These are phyloP conservation scores for Cantharis nigra DNA, from an alignment of 2,888 invertebrate genomes.

Conservation along the genomic window DNA sequence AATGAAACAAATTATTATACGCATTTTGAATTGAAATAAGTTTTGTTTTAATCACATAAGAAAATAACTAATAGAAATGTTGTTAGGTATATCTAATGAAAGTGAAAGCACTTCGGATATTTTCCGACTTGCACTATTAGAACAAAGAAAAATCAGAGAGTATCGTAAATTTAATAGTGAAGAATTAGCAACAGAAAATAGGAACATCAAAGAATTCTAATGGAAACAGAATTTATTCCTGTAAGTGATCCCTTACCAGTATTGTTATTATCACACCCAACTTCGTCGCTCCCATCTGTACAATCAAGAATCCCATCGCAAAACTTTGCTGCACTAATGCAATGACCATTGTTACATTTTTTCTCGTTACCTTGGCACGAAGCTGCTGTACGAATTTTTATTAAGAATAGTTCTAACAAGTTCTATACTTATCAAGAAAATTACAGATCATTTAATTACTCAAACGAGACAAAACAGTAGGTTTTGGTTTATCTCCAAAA, in stretches of 20 bases:
- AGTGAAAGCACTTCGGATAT: not conserved
- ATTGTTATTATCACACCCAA: constrained; percentile 53
- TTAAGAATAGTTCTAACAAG: not conserved
- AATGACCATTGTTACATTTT: constrained; percentile 61
- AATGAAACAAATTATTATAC: not conserved
- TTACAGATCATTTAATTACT: not conserved
- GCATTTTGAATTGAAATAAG: not conserved
- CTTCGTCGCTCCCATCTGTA: constrained; percentile 59
- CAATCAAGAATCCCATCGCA: constrained; percentile 57
- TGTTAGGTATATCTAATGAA: not conserved
- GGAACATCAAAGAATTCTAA: not conserved
- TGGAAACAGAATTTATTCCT: constrained; percentile 3
- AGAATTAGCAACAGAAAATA: constrained; percentile 2
- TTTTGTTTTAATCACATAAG: not conserved
- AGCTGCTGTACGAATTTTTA: constrained; percentile 33
- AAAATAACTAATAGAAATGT: not conserved
- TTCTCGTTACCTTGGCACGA: constrained; percentile 56
- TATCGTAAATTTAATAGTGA: not conserved
- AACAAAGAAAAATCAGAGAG: not conserved
- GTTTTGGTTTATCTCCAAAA: not conserved
- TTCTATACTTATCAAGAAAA: not conserved
- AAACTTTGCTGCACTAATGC: constrained; percentile 53
- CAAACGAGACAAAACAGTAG: not conserved
- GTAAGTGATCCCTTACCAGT: constrained; percentile 44
- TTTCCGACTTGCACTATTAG: not conserved